Conservation (phyloP, 2,113 vertebrate genomes). For the Syngnathus scovelli region DNA sequence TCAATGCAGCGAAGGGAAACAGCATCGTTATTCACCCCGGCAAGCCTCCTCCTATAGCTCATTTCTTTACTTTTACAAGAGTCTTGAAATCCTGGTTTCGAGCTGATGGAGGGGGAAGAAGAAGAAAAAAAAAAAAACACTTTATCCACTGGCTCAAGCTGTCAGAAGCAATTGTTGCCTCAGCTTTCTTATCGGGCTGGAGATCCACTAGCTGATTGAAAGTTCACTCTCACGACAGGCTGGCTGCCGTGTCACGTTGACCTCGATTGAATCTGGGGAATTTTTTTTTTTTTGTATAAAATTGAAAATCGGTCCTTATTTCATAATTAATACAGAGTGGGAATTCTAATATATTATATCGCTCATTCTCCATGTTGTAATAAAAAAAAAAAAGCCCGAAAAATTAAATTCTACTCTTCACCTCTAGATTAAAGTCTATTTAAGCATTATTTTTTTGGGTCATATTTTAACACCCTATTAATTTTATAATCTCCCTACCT, state of each 20-base stretch:
- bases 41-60: background rate
- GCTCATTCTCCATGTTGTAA: too few species aligned
- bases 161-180: constrained; percentile 11
- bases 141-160: constrained; percentile 6
- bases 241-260: background rate
- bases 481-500: background rate
- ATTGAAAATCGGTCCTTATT: background rate
- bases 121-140: constrained; percentile 5
- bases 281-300: too few species aligned
- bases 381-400: background rate
- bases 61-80: background rate
- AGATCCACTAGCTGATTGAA: constrained; percentile 6
- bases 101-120: background rate
- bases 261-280: background rate
- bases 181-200: constrained; percentile 2
- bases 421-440: too few species aligned
- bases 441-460: background rate
- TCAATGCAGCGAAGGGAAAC: background rate
- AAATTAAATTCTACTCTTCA: background rate
- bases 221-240: constrained; percentile 6
- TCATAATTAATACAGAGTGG: background rate
- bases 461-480: background rate
- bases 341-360: background rate
- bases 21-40: background rate
- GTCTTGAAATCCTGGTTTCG: constrained; percentile 5